Base-by-base conservation (phyloP, 2,888 invertebrate species). In the Cremastinae sp. region DNA sequence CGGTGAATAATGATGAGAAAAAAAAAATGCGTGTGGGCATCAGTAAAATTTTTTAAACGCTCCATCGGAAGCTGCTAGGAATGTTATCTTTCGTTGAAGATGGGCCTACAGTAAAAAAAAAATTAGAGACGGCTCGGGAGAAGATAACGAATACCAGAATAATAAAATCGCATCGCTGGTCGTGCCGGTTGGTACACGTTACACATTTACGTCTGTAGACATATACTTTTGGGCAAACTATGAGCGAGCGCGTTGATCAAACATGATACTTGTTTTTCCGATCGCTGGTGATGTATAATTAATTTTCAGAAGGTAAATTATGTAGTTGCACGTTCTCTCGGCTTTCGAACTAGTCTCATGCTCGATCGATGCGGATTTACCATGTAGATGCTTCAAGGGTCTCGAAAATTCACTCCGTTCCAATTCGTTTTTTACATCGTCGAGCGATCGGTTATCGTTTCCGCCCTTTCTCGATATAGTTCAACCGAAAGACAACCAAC, bases 61-160 rank as follows among this genome's bases (percentile, higher is more conserved):
- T 41, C 39, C 62, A 62, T 53, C 10, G 56, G 37, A 39, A 62
- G 53, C 22, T 55, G 70, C 51, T 53, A 28, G 45, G 64, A 68
- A 68, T 22, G 22, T 59, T 43, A 35, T 35, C 65, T 47, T 70
- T 70, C 61, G 51, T 65, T 68, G 51, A 65, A 62, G 70, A 73
- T 73, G 75, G 75, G 75, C 75, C 75, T 72, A 72, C 43, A 70
- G 61, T 70, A 78, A 73, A 47, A 78, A 73, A 47, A 18, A 35
- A 47, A 70, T 65, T 69, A 41, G 64, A 18, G 35, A 58, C 64
- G 2, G 76, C 69, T 72, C 47, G 35, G 45, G 39, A 35, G 5
- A 28, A 51, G 51, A 51, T 10, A 62, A 53, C 20, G 39, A 35
- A 53, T 12, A 12, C 18, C 45, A 2, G 39, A 37, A 61, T 51